Conservation (phyloP, 2,797 vertebrate species). For the Hippocampus kuda region DNA sequence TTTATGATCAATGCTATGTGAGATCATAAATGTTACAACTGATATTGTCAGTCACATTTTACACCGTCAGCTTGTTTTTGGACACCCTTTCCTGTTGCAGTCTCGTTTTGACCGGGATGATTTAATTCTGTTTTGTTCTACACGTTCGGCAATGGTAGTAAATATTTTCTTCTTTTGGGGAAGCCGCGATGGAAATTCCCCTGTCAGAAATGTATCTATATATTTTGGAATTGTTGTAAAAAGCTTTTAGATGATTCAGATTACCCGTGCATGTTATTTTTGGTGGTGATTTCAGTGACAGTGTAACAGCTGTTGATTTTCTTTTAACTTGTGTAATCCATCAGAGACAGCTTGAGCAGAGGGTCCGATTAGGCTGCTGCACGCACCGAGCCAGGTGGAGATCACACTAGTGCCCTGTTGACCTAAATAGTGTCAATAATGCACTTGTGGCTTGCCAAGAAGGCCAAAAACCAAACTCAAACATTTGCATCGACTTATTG, state of each 20-base stretch:
- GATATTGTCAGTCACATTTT: not conserved
- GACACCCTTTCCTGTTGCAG: not conserved
- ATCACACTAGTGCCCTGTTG: conserved; percentile 13
- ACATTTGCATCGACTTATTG: not conserved
- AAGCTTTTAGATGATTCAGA: not conserved
- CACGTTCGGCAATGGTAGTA: not conserved
- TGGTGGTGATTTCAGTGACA: conserved; percentile 11
- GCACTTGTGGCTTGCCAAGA: not conserved
- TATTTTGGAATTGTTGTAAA: not conserved
- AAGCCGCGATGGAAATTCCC: not conserved
- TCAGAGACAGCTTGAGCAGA: conserved; percentile 31
- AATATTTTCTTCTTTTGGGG: not conserved
- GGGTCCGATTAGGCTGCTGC: conserved; percentile 36
- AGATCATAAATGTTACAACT: not conserved
- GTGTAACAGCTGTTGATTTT: conserved; percentile 25
- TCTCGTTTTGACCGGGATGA: not conserved
- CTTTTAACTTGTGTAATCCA: conserved; percentile 26
- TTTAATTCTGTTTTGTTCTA: not conserved
- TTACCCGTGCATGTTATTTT: not conserved
- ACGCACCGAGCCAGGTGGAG: not conserved
- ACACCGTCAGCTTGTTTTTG: not conserved
- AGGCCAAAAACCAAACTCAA: not conserved
- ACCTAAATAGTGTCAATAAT: conserved; percentile 25
- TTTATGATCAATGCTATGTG: not conserved
- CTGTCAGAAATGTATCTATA: not conserved